A percentile compares a stretch with the other conserved stretches of the same genome.
These are phyloP conservation scores for Polyommatus icarus DNA, from an alignment of 2,888 invertebrate species.

Conservation along the genomic window DNA sequence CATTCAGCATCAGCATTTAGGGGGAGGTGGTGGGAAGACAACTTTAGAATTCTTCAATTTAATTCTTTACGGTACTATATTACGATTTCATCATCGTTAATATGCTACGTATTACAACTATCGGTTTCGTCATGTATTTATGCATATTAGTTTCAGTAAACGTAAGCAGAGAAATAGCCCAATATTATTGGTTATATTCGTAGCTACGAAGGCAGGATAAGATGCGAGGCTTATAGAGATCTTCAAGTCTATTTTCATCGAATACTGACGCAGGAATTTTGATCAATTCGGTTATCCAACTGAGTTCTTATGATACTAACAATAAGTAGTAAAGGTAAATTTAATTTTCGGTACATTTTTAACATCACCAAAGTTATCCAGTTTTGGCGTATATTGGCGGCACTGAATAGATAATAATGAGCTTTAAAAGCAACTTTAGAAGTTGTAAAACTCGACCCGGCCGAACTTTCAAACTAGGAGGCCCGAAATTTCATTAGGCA, in stretches of 20 bases:
- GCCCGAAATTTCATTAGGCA: constrained; percentile 20
- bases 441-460: constrained; percentile 24
- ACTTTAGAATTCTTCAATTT: no score
- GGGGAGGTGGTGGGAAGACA: no score
- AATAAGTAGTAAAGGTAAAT: not conserved
- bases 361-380: not conserved
- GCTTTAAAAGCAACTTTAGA: constrained; percentile 25
- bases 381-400: not conserved
- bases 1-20: no score
- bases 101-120: no score
- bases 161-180: not conserved
- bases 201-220: not conserved
- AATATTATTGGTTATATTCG: not conserved
- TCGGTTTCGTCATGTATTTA: no score
- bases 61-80: no score
- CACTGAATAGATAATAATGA: constrained; percentile 27
- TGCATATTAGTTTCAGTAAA: no score
- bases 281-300: not conserved
- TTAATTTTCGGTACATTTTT: not conserved
- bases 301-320: not conserved
- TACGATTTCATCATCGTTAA: no score
- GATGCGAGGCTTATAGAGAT: not conserved
- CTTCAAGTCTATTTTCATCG: not conserved
- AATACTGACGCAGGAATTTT: not conserved
- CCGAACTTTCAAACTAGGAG: constrained; percentile 23